Evolutionary conservation across 2,888 invertebrate species (phyloP).

Genomic region (Myopa tessellatipennis): DNA sequence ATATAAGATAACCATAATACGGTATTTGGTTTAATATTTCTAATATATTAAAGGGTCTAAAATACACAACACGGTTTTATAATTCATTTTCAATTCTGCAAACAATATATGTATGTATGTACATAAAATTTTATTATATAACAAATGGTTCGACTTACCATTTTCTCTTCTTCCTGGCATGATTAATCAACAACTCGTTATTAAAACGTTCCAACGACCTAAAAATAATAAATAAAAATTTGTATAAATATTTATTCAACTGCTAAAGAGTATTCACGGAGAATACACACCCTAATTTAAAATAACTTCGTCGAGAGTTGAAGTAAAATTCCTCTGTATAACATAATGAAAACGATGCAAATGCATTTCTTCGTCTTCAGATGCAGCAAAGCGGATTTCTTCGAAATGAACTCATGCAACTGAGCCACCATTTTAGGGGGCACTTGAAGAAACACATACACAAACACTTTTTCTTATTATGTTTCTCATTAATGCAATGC

Average conservation of each 20-base stretch:
- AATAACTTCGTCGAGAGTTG: not conserved
- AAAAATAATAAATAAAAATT: not conserved
- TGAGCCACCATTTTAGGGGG: not conserved
- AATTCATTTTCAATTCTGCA: too few relatives aligned
- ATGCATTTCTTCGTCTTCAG: not conserved
- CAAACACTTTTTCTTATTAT: not conserved
- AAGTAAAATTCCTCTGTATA: constrained; percentile 16
- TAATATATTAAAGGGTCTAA: too few relatives aligned
- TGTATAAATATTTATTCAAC: constrained; percentile 14
- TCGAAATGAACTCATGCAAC: not conserved
- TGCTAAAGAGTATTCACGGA: not conserved
- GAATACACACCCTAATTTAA: constrained; percentile 15
- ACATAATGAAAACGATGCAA: not conserved
- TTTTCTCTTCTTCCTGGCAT: too few relatives aligned
- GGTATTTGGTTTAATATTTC: too few relatives aligned
- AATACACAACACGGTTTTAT: too few relatives aligned
- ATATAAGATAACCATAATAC: too few relatives aligned
- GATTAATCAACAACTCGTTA: too few relatives aligned
- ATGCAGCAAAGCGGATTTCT: not conserved
- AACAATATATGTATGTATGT: too few relatives aligned
- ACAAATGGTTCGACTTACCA: too few relatives aligned
- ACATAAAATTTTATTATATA: too few relatives aligned
- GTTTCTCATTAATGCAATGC: too few relatives aligned
- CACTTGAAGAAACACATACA: not conserved
- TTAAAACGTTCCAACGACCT: too few relatives aligned